These are phyloP conservation scores for Dendrolimus kikuchii DNA, from an alignment of 1,140 invertebrate species.

Conservation along the genomic window DNA sequence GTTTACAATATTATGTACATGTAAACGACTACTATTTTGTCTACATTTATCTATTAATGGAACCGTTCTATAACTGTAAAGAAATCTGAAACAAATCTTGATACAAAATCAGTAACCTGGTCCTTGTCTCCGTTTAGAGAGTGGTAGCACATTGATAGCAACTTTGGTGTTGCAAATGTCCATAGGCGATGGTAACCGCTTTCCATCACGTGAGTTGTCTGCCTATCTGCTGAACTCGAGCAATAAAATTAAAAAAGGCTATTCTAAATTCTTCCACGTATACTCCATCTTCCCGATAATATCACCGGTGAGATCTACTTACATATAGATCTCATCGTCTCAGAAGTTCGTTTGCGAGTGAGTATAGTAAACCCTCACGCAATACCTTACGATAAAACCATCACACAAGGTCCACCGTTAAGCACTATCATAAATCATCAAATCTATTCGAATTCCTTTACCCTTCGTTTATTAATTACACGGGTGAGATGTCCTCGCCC, in stretches of 20 bases:
- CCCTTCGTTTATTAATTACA: slow-evolving; percentile 55
- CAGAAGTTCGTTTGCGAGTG: not conserved
- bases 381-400: slow-evolving; percentile 2
- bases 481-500: slow-evolving; percentile 28
- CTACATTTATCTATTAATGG: no score
- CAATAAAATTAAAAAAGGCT: slow-evolving; percentile 22
- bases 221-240: not conserved
- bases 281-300: slow-evolving; percentile 2
- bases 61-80: no score
- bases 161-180: no score
- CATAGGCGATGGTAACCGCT: no score
- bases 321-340: no score
- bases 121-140: no score
- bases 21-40: slow-evolving; percentile 11
- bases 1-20: slow-evolving; percentile 48
- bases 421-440: slow-evolving; percentile 35
- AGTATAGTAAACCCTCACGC: no score
- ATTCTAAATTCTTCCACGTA: slow-evolving; percentile 8
- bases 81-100: no score
- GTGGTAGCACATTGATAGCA: no score
- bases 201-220: no score
- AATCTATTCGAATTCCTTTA: slow-evolving; percentile 36
- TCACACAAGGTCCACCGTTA: slow-evolving; percentile 1
- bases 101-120: no score
- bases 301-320: no score